Base-by-base conservation (phyloP, 2,888 invertebrate genomes). In the Stictocephala bisonia region DNA sequence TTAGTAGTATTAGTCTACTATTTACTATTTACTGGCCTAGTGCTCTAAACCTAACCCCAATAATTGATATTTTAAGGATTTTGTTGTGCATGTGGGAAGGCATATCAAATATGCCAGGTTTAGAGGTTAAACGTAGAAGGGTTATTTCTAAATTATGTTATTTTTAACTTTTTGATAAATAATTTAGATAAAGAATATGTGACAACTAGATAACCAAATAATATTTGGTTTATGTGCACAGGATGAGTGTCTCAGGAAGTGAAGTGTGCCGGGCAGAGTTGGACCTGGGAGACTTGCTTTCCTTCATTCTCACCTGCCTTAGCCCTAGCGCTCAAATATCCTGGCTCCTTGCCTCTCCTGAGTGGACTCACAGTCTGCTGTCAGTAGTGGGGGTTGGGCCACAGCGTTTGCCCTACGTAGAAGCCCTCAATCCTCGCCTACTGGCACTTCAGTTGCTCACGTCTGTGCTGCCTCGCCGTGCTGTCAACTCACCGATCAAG, bases 401-500 rank as follows among this genome's bases (percentile, higher is more conserved):
- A 41, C 60, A 73, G 3, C 27, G 18, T 71, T 74, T 82, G 53
- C 83, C 83, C 11, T 81, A 84, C 74, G 81, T 86, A 53, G 84
- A 84, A 74, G 85, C 86, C 44, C 81, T 89, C 20, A 79, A 88
- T 41, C 86, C 88, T 0, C 84, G 87, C 74, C 83, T 89, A 72
- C 80, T 89, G 64, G 85, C 87, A 3, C 79, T 89, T 18, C 86
- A 87, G 77, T 81, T 89, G 4, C 79, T 89, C 35, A 86, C 86
- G 75, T 83, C 84, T 1, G 84, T 89, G 7, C 80, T 89, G 50
- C 86, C 87, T 3, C 48, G 40, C n/a, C 27, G 60, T 40, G 48
- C 31, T 4, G 41, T 51, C 2, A 41, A 70, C 24, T 40, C 66
- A 15, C 71, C 51, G 31, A 41, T 58, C 15, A 40, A 60, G 26